phyloP scores from a whole-genome alignment of 2,113 vertebrate genomes.

The Cygnus atratus region DNA sequence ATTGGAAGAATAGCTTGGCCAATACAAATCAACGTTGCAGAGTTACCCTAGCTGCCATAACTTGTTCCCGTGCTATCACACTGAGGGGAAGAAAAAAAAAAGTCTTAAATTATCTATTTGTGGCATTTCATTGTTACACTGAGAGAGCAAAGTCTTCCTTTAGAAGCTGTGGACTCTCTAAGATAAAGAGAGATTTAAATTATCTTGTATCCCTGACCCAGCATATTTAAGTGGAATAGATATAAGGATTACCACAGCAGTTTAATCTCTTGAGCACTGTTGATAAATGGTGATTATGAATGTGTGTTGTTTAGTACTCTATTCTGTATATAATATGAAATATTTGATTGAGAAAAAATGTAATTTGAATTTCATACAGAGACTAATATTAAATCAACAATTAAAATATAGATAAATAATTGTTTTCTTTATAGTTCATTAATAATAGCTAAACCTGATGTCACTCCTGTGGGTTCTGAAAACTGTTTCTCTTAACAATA shows the following conservation, averaged over 20 bases:
- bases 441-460: not conserved
- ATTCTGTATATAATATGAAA: not conserved
- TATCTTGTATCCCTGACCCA: not conserved
- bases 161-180: not conserved
- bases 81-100: not conserved
- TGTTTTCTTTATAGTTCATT: not conserved
- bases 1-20: not conserved
- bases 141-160: not conserved
- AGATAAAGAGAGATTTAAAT: conserved; percentile 5
- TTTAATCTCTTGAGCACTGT: not conserved
- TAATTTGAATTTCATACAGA: not conserved
- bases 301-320: not conserved
- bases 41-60: not conserved
- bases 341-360: not conserved
- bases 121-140: not conserved
- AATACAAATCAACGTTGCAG: not conserved
- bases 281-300: not conserved
- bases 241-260: not conserved
- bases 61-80: conserved; percentile 35
- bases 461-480: not conserved
- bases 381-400: not conserved
- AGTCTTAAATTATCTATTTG: conserved; percentile 29
- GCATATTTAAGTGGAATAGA: not conserved
- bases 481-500: not conserved
- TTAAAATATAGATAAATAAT: not conserved